Conservation (phyloP, 2,888 invertebrate genomes). For the Drosophila robusta region DNA sequence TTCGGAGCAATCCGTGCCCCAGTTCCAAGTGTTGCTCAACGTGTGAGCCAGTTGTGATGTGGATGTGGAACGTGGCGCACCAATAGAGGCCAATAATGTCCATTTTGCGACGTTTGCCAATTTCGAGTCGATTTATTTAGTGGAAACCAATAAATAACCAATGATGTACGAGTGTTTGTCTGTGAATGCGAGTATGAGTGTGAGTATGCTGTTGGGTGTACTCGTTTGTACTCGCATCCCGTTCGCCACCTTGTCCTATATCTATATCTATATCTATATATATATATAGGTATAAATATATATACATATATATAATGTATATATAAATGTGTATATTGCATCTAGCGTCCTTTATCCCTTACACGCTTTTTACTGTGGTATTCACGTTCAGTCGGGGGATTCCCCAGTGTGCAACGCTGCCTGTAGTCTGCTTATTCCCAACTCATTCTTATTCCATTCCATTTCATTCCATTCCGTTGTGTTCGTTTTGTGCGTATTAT, state of each 20-base stretch:
- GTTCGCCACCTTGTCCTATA: slow-evolving; percentile 29
- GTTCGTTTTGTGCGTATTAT: slow-evolving; percentile 10
- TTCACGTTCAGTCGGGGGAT: slow-evolving; percentile 46
- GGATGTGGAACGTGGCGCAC: slow-evolving; percentile 39
- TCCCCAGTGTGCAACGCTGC: slow-evolving; percentile 52
- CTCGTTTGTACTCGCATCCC: slow-evolving; percentile 13
- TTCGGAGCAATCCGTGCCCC: slow-evolving; percentile 33
- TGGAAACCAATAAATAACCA: slow-evolving; percentile 80
- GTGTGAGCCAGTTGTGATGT: slow-evolving; percentile 25
- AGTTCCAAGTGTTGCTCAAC: slow-evolving; percentile 28
- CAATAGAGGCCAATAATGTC: slow-evolving; percentile 73
- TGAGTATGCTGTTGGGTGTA: not conserved
- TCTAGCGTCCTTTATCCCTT: slow-evolving; percentile 34
- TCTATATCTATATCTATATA: slow-evolving; percentile 18
- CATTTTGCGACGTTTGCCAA: slow-evolving; percentile 79
- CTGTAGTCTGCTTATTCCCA: slow-evolving; percentile 27
- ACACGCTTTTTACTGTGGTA: slow-evolving; percentile 17
- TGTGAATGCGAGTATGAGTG: slow-evolving; percentile 3
- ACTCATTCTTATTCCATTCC: slow-evolving; percentile 18
- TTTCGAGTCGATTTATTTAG: slow-evolving; percentile 78
- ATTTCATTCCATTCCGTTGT: slow-evolving; percentile 10
- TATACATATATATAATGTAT: slow-evolving; percentile 11
- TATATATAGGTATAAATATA: slow-evolving; percentile 15
- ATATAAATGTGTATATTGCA: slow-evolving; percentile 17
- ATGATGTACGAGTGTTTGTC: slow-evolving; percentile 61